These are phyloP conservation scores for Echinops telfairi DNA, from an alignment of 2,113 vertebrate genomes.

Conservation along the genomic window DNA sequence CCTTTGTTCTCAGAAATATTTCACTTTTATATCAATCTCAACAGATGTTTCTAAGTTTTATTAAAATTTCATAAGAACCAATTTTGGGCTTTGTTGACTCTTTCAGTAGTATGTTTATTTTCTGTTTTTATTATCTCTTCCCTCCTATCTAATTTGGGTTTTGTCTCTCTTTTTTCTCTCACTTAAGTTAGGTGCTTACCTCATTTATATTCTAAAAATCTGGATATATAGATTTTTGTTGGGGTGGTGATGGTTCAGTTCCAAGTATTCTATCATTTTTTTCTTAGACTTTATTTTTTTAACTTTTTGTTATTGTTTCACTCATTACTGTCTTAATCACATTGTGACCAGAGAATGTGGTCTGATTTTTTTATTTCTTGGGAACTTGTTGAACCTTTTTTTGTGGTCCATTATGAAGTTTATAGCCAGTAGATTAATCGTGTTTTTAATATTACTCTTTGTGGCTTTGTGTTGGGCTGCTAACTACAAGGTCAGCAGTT, in stretches of 20 bases:
- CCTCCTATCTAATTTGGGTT: neutral
- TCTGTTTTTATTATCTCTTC: neutral
- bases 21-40: slow-evolving; percentile 17
- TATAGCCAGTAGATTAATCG: neutral
- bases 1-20: neutral
- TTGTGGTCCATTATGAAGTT: neutral
- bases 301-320: slow-evolving; percentile 14
- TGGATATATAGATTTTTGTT: slow-evolving; percentile 44
- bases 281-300: neutral
- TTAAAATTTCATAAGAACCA: slow-evolving; percentile 40
- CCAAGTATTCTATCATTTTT: slow-evolving; percentile 42
- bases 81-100: slow-evolving; percentile 43
- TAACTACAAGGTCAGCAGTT: too few relatives aligned
- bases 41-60: slow-evolving; percentile 26
- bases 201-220: slow-evolving; percentile 63
- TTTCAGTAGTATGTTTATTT: neutral
- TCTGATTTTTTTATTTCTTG: neutral
- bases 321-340: slow-evolving; percentile 37
- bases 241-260: neutral
- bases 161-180: slow-evolving; percentile 41
- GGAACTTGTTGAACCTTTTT: slow-evolving; percentile 53
- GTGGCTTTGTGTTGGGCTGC: neutral
- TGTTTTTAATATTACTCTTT: slow-evolving; percentile 44
- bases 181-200: neutral
- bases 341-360: slow-evolving; percentile 25